Percentiles rank a stretch among this genome's conserved stretches.
Evolutionary conservation across 2,797 vertebrate species (phyloP).

Genomic region (Mus minutoides): DNA sequence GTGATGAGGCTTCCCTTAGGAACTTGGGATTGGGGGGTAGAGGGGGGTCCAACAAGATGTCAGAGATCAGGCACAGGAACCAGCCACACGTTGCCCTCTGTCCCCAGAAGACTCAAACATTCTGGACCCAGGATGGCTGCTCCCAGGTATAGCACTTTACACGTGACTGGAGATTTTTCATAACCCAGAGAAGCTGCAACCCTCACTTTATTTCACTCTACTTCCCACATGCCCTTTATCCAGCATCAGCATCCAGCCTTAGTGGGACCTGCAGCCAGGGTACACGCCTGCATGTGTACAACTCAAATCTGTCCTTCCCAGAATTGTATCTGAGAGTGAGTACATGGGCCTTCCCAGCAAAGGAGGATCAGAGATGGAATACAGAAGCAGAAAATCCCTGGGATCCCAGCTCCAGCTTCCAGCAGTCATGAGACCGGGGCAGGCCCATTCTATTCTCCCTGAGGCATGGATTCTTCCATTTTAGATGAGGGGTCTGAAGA

Average conservation of each 20-base stretch:
- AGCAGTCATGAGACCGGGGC: too few species aligned
- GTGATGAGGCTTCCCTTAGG: not conserved
- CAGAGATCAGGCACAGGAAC: not conserved
- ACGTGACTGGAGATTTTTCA: not conserved
- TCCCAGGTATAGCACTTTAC: not conserved
- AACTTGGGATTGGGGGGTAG: not conserved
- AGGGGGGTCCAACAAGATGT: not conserved
- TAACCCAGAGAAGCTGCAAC: not conserved
- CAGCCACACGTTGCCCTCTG: not conserved
- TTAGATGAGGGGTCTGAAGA: not conserved
- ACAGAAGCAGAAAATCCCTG: not conserved
- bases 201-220: rapidly evolving
- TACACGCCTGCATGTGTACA: rapidly evolving
- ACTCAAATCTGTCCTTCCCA: not conserved
- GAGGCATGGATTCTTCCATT: not conserved
- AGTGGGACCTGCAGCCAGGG: not conserved
- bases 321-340: rapidly evolving
- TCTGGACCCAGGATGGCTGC: not conserved
- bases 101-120: not conserved
- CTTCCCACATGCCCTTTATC: not conserved
- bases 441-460: not conserved
- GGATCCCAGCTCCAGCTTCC: not conserved
- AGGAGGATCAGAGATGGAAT: not conserved
- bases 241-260: too few species aligned
- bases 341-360: not conserved